A percentile compares a stretch with the other conserved stretches of the same genome.
These are phyloP conservation scores for Chrysoperla carnea DNA, from an alignment of 1,140 invertebrate genomes.

Conservation along the genomic window DNA sequence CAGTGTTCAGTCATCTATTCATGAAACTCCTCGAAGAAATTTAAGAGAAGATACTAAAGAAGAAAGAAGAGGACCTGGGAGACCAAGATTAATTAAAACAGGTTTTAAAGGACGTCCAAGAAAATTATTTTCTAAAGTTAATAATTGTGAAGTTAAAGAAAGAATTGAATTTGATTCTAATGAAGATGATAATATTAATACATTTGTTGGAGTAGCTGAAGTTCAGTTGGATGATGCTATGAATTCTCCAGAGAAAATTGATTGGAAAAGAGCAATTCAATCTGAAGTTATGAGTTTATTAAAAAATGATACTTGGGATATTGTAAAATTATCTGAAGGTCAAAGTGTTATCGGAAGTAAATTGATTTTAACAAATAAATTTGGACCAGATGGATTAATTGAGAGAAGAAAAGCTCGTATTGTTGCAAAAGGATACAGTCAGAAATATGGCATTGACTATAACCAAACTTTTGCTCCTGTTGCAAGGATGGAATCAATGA, in stretches of 20 bases:
- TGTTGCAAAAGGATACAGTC: slow-evolving; percentile 19
- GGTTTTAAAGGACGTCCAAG: neutral
- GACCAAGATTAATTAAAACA: slow-evolving; percentile 3
- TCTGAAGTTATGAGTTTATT: slow-evolving; percentile 14
- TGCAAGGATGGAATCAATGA: slow-evolving; percentile 4
- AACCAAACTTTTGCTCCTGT: slow-evolving; percentile 21
- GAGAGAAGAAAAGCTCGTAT: slow-evolving; percentile 8
- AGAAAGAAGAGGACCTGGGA: slow-evolving; percentile 2
- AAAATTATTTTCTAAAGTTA: neutral
- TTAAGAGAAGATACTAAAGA: neutral
- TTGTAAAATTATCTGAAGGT: slow-evolving; percentile 11
- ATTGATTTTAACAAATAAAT: slow-evolving; percentile 17
- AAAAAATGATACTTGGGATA: slow-evolving; percentile 13
- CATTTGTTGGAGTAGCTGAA: neutral
- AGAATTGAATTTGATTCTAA: no score
- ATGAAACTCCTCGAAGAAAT: neutral
- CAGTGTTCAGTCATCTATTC: neutral
- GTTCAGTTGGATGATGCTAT: neutral
- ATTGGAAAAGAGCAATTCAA: slow-evolving; percentile 14
- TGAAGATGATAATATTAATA: slow-evolving; percentile 22
- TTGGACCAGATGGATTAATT: neutral
- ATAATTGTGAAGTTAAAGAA: no score
- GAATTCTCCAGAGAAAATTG: neutral
- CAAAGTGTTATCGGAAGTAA: slow-evolving; percentile 8
- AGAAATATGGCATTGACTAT: slow-evolving; percentile 20